phyloP scores from a whole-genome alignment of 2,888 invertebrate species.

The Trypoxylon attenuatum region DNA sequence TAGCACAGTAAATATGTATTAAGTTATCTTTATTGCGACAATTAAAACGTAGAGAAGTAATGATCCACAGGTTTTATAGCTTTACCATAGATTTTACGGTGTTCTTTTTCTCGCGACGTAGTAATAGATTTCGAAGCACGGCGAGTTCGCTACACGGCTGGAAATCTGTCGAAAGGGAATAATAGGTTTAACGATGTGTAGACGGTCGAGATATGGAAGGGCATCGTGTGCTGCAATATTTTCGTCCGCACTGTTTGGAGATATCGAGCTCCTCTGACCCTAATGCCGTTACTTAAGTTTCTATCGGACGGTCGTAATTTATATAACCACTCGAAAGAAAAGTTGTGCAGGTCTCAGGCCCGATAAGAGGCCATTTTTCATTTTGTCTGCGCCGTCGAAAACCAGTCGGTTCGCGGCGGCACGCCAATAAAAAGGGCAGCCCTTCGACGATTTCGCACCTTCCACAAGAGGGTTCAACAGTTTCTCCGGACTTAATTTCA shows the following conservation, averaged over 20 bases:
- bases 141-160: no score
- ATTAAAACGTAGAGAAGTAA: no score
- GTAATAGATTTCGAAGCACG: not conserved
- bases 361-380: slow-evolving; percentile 53
- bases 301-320: slow-evolving; percentile 42
- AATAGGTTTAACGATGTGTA: slow-evolving; percentile 13
- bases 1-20: no score
- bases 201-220: slow-evolving; percentile 7
- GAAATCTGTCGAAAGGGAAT: not conserved
- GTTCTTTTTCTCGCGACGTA: no score
- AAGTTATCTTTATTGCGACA: no score
- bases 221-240: slow-evolving; percentile 15
- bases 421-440: slow-evolving; percentile 39
- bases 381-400: slow-evolving; percentile 35
- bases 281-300: slow-evolving; percentile 27
- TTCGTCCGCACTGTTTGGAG: slow-evolving; percentile 26
- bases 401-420: slow-evolving; percentile 21
- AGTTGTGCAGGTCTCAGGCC: slow-evolving; percentile 29
- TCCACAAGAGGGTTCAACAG: slow-evolving; percentile 15
- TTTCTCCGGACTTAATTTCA: slow-evolving; percentile 47
- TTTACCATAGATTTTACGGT: no score
- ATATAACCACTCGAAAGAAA: slow-evolving; percentile 45
- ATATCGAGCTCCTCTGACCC: slow-evolving; percentile 20
- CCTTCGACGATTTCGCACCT: slow-evolving; percentile 45
- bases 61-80: no score